Evolutionary conservation across 2,888 invertebrate species (phyloP), one percentile per base, ranked within the genome.

Genomic region (Plebejus melissa): DNA sequence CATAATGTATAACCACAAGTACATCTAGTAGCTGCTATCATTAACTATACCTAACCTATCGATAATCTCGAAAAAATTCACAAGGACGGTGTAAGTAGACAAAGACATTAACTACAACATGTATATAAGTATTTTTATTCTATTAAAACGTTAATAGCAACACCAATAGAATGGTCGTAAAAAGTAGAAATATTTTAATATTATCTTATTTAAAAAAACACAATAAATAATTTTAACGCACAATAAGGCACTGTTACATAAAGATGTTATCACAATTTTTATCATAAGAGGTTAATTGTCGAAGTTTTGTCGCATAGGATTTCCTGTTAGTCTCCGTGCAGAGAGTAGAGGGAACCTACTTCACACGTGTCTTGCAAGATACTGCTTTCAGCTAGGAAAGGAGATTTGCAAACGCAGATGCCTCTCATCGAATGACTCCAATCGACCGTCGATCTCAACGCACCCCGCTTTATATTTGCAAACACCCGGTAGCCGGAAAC

Each of bases 61-160:
- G 85, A 90, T 91, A 93, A 93, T 93, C 93, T 93, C 92, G 88
- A 90, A 91, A 89, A 75, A 91, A 91, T 92, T 90, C 89, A 90
- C 90, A 91, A 92, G 93, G 93, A 93, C 93, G 93, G 93, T 92
- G 92, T 91, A 91, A 91, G 88, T 90, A 89, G 90, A 89, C 89
- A 90, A 89, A 88, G 87, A 87, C 88, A 85, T 83, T 86, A 83
- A 86, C 86, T 87, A 88, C 86, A 84, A 88, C 84, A 85, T 85
- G 82, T 80, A 81, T 84, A 87, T 85, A 90, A 88, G 87, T 90
- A 90, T 85, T 87, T 88, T 84, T 86, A 83, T 85, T 85, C 81
- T 84, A 83, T 86, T 86, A 86, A 79, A 80, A 79, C 77, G 85
- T 85, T 83, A 87, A 84, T 86, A 88, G 85, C 79, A 85, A 86